Conservation (phyloP, 2,113 vertebrate genomes). For the Castor canadensis region DNA sequence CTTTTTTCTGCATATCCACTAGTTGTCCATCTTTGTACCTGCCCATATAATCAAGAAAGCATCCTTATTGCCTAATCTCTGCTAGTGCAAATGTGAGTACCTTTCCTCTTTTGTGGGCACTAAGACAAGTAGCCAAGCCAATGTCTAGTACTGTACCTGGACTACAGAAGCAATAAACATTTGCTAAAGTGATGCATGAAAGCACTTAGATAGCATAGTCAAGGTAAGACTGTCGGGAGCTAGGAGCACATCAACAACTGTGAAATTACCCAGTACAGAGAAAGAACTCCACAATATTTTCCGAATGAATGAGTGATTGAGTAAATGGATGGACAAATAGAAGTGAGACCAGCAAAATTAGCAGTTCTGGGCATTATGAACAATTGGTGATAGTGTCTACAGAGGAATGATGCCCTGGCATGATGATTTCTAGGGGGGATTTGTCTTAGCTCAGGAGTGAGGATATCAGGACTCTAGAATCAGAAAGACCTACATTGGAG, state of each 20-base stretch:
- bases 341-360: not conserved
- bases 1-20: not conserved
- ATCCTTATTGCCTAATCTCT: not conserved
- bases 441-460: conserved; percentile 1
- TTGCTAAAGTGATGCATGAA: not conserved
- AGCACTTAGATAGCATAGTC: not conserved
- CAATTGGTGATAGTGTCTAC: not conserved
- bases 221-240: not conserved
- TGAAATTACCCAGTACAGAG: not conserved
- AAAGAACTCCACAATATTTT: not conserved
- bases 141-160: not conserved
- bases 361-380: not conserved
- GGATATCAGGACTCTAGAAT: not conserved
- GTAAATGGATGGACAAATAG: not conserved
- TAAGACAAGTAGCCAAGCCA: not conserved
- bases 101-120: not conserved
- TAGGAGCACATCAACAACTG: not conserved
- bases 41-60: not conserved
- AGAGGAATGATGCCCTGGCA: not conserved
- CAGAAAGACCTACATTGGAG: not conserved
- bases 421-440: not conserved
- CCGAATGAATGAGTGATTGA: not conserved
- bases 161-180: not conserved
- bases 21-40: not conserved
- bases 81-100: not conserved